A percentile compares a stretch with the other conserved stretches of the same genome.
Conservation (phyloP, 2,113 vertebrate genomes). For the Reinhardtius hippoglossoides region DNA sequence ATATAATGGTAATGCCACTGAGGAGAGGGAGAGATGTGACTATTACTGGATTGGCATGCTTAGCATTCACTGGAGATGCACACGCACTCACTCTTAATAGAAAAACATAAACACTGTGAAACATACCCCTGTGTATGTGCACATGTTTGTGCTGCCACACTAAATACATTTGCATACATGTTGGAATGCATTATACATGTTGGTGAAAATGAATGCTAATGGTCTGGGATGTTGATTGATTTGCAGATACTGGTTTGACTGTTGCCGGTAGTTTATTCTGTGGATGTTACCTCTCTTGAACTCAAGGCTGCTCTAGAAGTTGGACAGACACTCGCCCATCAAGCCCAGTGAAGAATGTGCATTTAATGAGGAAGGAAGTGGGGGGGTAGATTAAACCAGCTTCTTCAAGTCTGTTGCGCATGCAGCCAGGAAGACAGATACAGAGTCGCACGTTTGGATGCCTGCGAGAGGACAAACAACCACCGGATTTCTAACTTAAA, state of each 20-base stretch:
- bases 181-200: conserved; percentile 49
- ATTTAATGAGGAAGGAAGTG: conserved; percentile 38
- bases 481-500: conserved; percentile 6
- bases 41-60: conserved; percentile 61
- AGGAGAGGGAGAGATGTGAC: conserved; percentile 62
- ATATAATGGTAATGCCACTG: conserved; percentile 77
- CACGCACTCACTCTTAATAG: conserved; percentile 20
- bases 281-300: conserved; percentile 48
- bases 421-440: conserved; percentile 33
- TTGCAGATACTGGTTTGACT: conserved; percentile 20
- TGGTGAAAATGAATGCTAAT: conserved; percentile 62
- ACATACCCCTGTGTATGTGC: background rate
- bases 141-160: conserved; percentile 1
- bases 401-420: conserved; percentile 60
- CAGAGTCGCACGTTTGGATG: conserved; percentile 16
- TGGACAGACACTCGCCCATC: conserved; percentile 58
- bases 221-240: conserved; percentile 41
- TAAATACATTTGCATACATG: conserved; percentile 50
- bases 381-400: conserved; percentile 34
- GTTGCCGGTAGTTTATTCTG: conserved; percentile 48
- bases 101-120: background rate
- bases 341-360: conserved; percentile 53
- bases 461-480: background rate
- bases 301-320: conserved; percentile 37
- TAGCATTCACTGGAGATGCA: conserved; percentile 48